Conservation (phyloP, 2,888 invertebrate species). For the Synanthedon formicaeformis region DNA sequence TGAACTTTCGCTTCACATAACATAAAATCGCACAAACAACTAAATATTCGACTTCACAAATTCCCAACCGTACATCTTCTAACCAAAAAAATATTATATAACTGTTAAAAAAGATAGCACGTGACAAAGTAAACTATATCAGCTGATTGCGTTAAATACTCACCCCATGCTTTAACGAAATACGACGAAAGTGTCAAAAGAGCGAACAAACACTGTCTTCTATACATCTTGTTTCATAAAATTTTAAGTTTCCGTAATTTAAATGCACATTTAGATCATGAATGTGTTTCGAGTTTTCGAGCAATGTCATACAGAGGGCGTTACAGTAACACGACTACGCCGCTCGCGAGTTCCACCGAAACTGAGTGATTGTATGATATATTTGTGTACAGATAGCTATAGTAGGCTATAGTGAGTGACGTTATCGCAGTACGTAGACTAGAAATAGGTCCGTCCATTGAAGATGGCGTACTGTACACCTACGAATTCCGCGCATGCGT, state of each 20-base stretch:
- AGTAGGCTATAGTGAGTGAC: conserved; percentile 3
- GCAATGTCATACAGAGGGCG: conserved; percentile 40
- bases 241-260: conserved; percentile 23
- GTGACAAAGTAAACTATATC: conserved; percentile 39
- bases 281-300: conserved; percentile 45
- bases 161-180: conserved; percentile 51
- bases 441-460: conserved; percentile 28
- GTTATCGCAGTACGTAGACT: neutral
- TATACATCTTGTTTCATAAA: conserved; percentile 62
- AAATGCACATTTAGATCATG: conserved; percentile 44
- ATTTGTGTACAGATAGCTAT: neutral
- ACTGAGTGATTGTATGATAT: conserved; percentile 24
- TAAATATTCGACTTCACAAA: neutral
- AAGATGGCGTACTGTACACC: conserved; percentile 14
- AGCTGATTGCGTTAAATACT: conserved; percentile 54
- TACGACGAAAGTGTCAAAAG: conserved; percentile 33
- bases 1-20: conserved; percentile 11
- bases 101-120: conserved; percentile 44
- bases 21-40: conserved; percentile 6
- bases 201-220: conserved; percentile 39
- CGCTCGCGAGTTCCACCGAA: conserved; percentile 40
- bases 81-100: conserved; percentile 35
- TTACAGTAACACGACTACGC: conserved; percentile 37
- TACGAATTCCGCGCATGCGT: conserved; percentile 34
- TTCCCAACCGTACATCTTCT: neutral